phyloP scores from a whole-genome alignment of 2,113 vertebrate genomes.

The Opisthocomus hoazin region DNA sequence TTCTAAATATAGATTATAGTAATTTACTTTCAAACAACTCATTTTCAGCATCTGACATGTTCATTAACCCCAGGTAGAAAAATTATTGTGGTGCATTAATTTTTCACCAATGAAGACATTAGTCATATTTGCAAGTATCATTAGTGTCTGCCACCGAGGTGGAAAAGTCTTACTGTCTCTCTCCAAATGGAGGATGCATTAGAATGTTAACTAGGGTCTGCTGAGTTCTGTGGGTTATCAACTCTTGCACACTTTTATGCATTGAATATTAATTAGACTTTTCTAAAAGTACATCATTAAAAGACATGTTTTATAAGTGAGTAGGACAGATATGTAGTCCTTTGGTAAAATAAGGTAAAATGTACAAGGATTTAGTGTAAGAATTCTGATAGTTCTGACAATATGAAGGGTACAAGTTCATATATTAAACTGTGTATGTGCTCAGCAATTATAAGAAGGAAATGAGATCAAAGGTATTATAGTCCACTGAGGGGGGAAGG shows the following conservation, averaged over 20 bases:
- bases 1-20: slow-evolving; percentile 93
- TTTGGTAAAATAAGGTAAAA: slow-evolving; percentile 63
- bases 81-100: slow-evolving; percentile 88
- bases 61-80: slow-evolving; percentile 92
- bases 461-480: background rate
- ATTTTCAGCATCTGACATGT: slow-evolving; percentile 92
- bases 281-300: slow-evolving; percentile 63
- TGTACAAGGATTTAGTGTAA: slow-evolving; percentile 39
- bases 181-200: slow-evolving; percentile 68
- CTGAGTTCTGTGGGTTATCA: slow-evolving; percentile 62
- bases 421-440: slow-evolving; percentile 23
- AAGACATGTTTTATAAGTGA: slow-evolving; percentile 52
- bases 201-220: slow-evolving; percentile 72
- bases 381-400: slow-evolving; percentile 37
- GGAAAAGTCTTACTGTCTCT: slow-evolving; percentile 73
- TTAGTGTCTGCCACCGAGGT: slow-evolving; percentile 77
- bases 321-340: slow-evolving; percentile 49
- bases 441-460: slow-evolving; percentile 31
- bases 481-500: background rate
- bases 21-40: slow-evolving; percentile 95
- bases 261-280: slow-evolving; percentile 71
- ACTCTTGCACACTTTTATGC: slow-evolving; percentile 51
- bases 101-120: slow-evolving; percentile 90
- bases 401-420: slow-evolving; percentile 15
- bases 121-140: slow-evolving; percentile 87